These are phyloP conservation scores for Silurus glanis DNA, from an alignment of 2,113 vertebrate genomes.

Conservation along the genomic window DNA sequence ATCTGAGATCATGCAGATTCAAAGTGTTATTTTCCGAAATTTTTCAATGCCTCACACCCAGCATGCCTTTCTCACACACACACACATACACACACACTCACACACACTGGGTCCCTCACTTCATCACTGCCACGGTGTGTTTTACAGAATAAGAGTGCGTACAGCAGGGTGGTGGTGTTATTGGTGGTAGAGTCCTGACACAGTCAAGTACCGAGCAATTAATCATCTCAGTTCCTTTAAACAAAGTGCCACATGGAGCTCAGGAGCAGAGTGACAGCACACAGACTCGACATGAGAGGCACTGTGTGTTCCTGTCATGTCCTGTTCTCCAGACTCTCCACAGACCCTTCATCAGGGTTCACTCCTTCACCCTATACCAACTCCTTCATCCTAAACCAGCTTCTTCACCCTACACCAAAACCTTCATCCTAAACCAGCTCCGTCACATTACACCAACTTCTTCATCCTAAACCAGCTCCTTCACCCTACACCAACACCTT, in stretches of 20 bases:
- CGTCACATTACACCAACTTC: not conserved
- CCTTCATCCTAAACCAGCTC: not conserved
- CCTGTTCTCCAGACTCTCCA: constrained; percentile 64
- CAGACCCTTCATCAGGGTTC: constrained; percentile 53
- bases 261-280: constrained; percentile 54
- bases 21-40: not conserved
- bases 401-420: not conserved
- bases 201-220: constrained; percentile 76
- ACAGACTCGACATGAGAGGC: constrained; percentile 64
- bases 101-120: constrained; percentile 40
- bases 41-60: constrained; percentile 48
- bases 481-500: not conserved
- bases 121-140: constrained; percentile 56
- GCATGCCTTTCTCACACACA: constrained; percentile 44
- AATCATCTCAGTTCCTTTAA: constrained; percentile 70
- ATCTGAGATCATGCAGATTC: not conserved
- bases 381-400: constrained; percentile 21
- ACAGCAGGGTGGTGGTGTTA: constrained; percentile 51
- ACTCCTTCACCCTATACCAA: not conserved
- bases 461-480: not conserved
- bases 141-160: constrained; percentile 44
- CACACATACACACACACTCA: constrained; percentile 1
- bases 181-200: constrained; percentile 72
- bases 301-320: constrained; percentile 70
- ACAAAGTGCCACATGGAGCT: constrained; percentile 62